These are phyloP conservation scores for Pardosa pseudoannulata DNA, from an alignment of 2,888 invertebrate species.

Conservation along the genomic window DNA sequence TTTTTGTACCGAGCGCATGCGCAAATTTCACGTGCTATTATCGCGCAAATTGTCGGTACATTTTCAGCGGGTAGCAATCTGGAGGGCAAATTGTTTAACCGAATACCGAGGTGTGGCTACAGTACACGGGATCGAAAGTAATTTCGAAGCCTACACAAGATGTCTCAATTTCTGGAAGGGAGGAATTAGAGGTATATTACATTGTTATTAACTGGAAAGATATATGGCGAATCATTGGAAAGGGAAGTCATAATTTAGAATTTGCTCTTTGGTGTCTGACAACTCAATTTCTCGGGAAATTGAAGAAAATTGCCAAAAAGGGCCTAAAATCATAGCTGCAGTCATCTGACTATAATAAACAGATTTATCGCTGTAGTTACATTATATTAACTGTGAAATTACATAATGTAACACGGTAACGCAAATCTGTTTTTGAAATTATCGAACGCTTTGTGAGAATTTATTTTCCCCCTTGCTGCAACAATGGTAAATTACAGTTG, in stretches of 20 bases:
- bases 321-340: too few species aligned
- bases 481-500: too few species aligned
- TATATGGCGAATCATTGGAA: neutral
- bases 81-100: slow-evolving; percentile 65
- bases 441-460: too few species aligned
- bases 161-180: slow-evolving; percentile 26
- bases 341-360: too few species aligned
- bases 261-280: neutral
- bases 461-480: too few species aligned
- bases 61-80: slow-evolving; percentile 13
- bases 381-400: too few species aligned
- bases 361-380: too few species aligned
- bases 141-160: slow-evolving; percentile 7
- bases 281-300: neutral
- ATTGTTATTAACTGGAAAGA: slow-evolving; percentile 45
- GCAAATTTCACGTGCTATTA: slow-evolving; percentile 7
- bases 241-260: neutral
- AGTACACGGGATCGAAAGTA: neutral
- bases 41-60: neutral
- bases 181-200: slow-evolving; percentile 46
- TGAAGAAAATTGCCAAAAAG: too few species aligned
- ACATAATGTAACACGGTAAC: too few species aligned
- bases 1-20: neutral
- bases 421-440: too few species aligned
- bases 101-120: slow-evolving; percentile 53